Evolutionary conservation across 2,888 invertebrate species (phyloP).

Genomic region (Brachynemurus nebulosus): DNA sequence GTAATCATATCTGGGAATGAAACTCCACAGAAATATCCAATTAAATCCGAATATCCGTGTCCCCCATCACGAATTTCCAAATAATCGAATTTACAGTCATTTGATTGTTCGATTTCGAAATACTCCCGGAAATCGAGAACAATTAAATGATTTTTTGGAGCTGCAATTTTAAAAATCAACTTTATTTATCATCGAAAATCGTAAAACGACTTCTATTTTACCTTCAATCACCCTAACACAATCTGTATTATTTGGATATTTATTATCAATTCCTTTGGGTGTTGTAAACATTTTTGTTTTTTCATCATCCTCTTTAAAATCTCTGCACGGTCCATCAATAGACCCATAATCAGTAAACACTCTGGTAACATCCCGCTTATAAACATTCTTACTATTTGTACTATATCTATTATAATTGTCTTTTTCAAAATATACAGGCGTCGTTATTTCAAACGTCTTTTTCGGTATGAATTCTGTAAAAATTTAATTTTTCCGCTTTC

Average conservation of each 20-base stretch:
- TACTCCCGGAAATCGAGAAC: conserved; percentile 67
- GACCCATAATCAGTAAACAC: conserved; percentile 19
- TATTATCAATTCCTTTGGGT: not conserved
- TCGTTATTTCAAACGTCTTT: not conserved
- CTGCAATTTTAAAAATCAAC: conserved; percentile 20
- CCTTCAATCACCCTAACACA: conserved; percentile 3
- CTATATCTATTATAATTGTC: not conserved
- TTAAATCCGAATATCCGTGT: conserved; percentile 53
- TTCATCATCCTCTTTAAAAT: conserved; percentile 1
- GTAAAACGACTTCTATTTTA: not conserved
- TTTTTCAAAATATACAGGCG: not conserved
- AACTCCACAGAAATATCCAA: conserved; percentile 58
- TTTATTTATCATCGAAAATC: not conserved
- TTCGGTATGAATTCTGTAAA: not conserved
- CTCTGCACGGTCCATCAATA: conserved; percentile 1
- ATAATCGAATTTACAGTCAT: conserved; percentile 63
- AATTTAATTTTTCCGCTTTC: too few species aligned
- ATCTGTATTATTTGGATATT: conserved; percentile 1
- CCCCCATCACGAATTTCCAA: conserved; percentile 73
- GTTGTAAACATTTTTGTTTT: not conserved
- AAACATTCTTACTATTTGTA: not conserved
- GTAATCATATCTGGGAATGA: conserved; percentile 54
- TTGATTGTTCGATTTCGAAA: conserved; percentile 55
- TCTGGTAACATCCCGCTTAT: not conserved
- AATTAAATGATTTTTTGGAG: conserved; percentile 49